Conservation (phyloP, 2,797 vertebrate genomes). For the Salarias fasciatus region DNA sequence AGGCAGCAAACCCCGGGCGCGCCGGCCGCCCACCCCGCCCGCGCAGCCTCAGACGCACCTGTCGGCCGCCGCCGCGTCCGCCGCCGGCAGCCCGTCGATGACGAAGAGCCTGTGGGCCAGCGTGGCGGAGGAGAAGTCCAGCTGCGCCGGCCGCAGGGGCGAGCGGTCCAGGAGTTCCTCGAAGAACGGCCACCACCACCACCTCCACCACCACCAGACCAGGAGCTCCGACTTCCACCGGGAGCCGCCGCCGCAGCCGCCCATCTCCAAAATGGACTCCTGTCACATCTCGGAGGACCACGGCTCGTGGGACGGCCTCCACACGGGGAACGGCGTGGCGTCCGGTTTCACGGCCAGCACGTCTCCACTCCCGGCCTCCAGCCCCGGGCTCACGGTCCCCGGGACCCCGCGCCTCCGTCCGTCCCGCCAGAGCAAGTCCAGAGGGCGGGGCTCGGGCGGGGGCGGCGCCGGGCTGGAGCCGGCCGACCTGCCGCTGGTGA, state of each 20-base stretch:
- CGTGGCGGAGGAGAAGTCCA: conserved; percentile 54
- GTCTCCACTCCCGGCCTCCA: conserved; percentile 70
- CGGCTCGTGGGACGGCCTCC: conserved; percentile 71
- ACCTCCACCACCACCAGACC: conserved; percentile 73
- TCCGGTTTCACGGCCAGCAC: conserved; percentile 41
- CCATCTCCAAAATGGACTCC: conserved; percentile 85
- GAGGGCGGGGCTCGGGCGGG: conserved; percentile 73
- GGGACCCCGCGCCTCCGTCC: conserved; percentile 82
- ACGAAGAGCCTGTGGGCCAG: conserved; percentile 65
- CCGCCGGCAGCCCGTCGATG: conserved; percentile 65
- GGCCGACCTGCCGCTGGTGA: conserved; percentile 40
- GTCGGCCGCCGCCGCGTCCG: conserved; percentile 37
- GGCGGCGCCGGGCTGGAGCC: conserved; percentile 51
- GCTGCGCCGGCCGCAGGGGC: conserved; percentile 52
- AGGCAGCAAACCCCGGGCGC: conserved; percentile 77
- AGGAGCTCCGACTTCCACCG: conserved; percentile 74
- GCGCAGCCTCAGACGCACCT: conserved; percentile 53
- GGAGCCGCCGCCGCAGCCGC: conserved; percentile 81
- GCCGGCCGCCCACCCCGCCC: conserved; percentile 68
- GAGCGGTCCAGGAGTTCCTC: conserved; percentile 69
- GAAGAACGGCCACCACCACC: conserved; percentile 70
- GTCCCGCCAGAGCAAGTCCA: conserved; percentile 85
- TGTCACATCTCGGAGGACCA: conserved; percentile 82
- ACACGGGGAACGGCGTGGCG: conserved; percentile 24
- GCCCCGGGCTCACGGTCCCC: conserved; percentile 78